Evolutionary conservation across 2,888 invertebrate species (phyloP), one percentile per base, ranked within the genome.

Genomic region (Allophyes oxyacanthae): DNA sequence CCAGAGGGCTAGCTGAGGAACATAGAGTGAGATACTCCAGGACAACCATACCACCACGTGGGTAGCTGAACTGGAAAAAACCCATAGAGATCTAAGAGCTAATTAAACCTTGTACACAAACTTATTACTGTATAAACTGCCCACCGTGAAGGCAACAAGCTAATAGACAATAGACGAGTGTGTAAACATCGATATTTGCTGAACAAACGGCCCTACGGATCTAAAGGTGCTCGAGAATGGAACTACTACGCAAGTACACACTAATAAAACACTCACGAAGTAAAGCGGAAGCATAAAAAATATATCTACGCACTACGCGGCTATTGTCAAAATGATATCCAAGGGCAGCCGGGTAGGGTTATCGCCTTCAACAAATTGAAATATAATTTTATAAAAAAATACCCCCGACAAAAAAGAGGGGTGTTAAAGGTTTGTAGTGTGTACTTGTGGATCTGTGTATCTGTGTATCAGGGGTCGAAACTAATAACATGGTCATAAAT

Each of bases 231-330:
- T 40, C 43, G 37, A 51, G 37, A 41, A 30, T 38, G 48, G 52
- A 61, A 48, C 54, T 25, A 57, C 37, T 48, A 25, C 25, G 25
- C n/a, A n/a, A 55, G 32, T 34, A 34, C n/a, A 60, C 60, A 65
- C 73, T 72, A 77, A 74, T 71, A 77, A 75, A 77, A 75, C 61
- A 58, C 64, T 77, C 77, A 75, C 75, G 77, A 69, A 57, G 58
- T 59, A 51, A 62, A 65, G 41, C 77, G 77, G 77, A 77, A 75
- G 69, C 70, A 74, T 77, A 74, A 77, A 77, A 68, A 69, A 62
- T 45, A 68, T 59, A 65, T 65, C 50, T 62, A 66, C 60, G 54
- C 50, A 64, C 44, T 59, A 43, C 53, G 43, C 38, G 46, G 63
- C 53, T 56, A 77, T 77, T 76, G 77, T 74, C 76, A 64, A 72